Evolutionary conservation across 2,888 invertebrate species (phyloP), one percentile per base, ranked within the genome.

Genomic region (Chrysomela aeneicollis): DNA sequence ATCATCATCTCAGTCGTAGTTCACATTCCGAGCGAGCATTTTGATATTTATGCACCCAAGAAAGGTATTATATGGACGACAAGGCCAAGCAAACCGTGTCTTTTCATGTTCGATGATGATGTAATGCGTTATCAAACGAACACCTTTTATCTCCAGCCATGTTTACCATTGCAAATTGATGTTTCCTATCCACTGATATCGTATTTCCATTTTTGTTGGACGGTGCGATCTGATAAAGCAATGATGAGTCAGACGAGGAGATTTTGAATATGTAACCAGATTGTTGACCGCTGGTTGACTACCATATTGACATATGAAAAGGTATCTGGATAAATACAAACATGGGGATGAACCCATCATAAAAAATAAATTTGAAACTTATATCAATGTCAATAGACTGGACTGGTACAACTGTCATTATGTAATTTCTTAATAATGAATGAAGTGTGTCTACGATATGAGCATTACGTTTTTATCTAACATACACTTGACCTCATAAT

Each of bases 131-230:
- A 57, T 46, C 57, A 46, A 18, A 46, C 18, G 26, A 57, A 46
- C 57, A 57, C 57, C 57, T 57, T n/a, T 47, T 42, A 15, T 42
- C 42, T 42, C 42, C 17, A 57, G 57, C 46, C 26, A 17, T 57
- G 57, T 57, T 57, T 57, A 47, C 26, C 57, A 47, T 46, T 57
- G 57, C 57, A 57, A 46, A 57, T 57, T 57, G 26, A 57, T 46
- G 57, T 57, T 57, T 46, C 46, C 46, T 47, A 26, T 22, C 21
- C 17, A 18, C 12, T 18, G 26, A 18, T 57, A 37, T 42, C 42
- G 42, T 46, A 46, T 42, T 57, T 26, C 26, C 17, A 57, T 46
- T 57, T 46, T 57, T 30, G 17, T 17, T 15, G 22, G 42, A 42
- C 55, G 42, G 2, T 21, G 37, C 21, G 12, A 57, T 21, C 26